Evolutionary conservation across 2,113 vertebrate genomes (phyloP), one percentile per base, ranked within the genome.

Genomic region (Cololabis saira): DNA sequence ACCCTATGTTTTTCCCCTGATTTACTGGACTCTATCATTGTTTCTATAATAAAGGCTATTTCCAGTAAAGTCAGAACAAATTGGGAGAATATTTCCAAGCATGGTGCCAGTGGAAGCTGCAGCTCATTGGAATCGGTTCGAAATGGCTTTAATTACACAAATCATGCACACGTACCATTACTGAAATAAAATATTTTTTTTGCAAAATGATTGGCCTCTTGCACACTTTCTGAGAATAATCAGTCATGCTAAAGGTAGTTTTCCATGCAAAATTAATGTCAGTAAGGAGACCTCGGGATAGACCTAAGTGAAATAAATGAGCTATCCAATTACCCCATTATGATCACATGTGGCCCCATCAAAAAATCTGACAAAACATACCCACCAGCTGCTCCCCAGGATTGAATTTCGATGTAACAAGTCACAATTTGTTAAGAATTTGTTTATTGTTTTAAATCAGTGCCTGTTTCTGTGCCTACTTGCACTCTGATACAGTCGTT

Each of bases 1-100:
- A 89, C 88, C 84, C 84, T 82, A 84, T 88, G 87, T 85, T 90
- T 90, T 90, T 87, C 84, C 84, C 84, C 82, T 88, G 90, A 90
- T 89, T 90, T 88, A 89, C 89, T 90, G 88, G 87, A 90, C 89
- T 91, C 87, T 87, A 87, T 81, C 88, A 90, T 81, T 84, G 79
- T 86, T 87, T 76, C 88, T 85, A 84, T 90, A 89, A 89, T 89
- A 90, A 90, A 90, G 63, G 80, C 81, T 53, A 86, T 90, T 89
- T 91, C 89, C 84, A 83, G 85, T 86, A 83, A 90, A 83, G 78
- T 86, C 66, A 42, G 57, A 78, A 48, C 60, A 86, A 84, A 89
- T 79, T 74, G 87, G 73, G 53, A 68, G 72, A 81, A 86, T 87
- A 82, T 81, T 88, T 84, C 83, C 67, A 67, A 85, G 82, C 78